These are phyloP conservation scores for Lophura nycthemera DNA, from an alignment of 2,113 vertebrate genomes.

Conservation along the genomic window DNA sequence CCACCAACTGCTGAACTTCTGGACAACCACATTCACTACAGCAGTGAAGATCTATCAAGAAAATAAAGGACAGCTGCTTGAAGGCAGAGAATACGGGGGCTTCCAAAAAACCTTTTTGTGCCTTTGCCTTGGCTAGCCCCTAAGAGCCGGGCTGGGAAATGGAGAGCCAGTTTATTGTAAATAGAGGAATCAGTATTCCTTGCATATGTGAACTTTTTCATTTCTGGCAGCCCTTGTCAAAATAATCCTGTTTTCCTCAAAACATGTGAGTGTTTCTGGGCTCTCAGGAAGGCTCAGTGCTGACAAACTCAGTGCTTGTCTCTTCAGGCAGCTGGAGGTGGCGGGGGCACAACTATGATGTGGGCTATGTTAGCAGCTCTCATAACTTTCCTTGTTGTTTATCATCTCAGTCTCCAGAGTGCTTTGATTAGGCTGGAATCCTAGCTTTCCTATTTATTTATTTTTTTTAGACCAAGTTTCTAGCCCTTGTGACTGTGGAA, in stretches of 20 bases:
- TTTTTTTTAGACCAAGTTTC: background rate
- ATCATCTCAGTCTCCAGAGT: slow-evolving; percentile 21
- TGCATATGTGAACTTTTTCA: background rate
- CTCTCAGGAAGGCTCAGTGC: background rate
- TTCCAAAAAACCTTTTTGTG: slow-evolving; percentile 60
- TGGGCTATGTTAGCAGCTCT: background rate
- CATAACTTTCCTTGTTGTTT: slow-evolving; percentile 11
- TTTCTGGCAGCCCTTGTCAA: slow-evolving; percentile 50
- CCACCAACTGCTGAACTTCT: background rate
- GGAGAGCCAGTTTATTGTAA: background rate
- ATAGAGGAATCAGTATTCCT: slow-evolving; percentile 32
- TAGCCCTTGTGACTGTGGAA: background rate
- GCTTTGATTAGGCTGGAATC: slow-evolving; percentile 45
- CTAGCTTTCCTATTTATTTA: background rate
- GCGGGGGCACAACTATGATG: rapidly evolving
- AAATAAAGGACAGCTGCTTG: slow-evolving; percentile 38
- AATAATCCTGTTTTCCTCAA: slow-evolving; percentile 51
- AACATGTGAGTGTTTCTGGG: slow-evolving; percentile 17
- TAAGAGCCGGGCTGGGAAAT: slow-evolving; percentile 2
- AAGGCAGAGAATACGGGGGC: background rate
- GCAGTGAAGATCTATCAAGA: background rate
- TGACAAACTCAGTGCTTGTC: background rate
- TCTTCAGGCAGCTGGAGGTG: slow-evolving; percentile 37
- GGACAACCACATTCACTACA: background rate
- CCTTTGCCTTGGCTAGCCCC: slow-evolving; percentile 38